Evolutionary conservation across 2,113 vertebrate species (phyloP).

Genomic region (Equus quagga): DNA sequence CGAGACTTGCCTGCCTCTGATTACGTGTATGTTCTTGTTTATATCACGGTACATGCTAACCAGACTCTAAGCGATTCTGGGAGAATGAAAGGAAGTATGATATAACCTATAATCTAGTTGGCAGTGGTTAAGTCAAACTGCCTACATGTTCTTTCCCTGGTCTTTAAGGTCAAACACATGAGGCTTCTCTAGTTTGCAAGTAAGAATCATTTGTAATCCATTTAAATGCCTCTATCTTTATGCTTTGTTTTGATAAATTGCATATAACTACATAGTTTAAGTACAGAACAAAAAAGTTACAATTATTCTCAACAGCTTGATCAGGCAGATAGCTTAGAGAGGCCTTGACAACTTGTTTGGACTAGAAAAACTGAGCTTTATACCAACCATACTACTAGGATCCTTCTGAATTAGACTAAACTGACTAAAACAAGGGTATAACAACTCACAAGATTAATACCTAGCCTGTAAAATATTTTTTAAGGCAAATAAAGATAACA

Average conservation of each 20-base stretch:
- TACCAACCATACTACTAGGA: not conserved
- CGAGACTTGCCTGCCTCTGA: not conserved
- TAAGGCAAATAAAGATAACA: constrained; percentile 33
- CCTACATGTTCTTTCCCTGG: not conserved
- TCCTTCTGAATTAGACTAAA: constrained; percentile 1
- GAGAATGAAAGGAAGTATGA: not conserved
- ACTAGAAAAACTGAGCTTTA: not conserved
- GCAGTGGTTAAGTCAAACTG: not conserved
- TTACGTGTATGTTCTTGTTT: not conserved
- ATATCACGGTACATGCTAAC: not conserved
- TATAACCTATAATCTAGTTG: not conserved
- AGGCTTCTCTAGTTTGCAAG: not conserved
- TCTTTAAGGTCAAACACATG: not conserved
- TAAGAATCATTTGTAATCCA: not conserved
- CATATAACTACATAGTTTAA: not conserved
- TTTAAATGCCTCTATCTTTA: constrained; percentile 45
- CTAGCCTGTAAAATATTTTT: not conserved
- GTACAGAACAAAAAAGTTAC: constrained; percentile 22
- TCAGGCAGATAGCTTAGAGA: not conserved
- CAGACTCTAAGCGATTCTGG: not conserved
- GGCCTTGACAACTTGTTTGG: not conserved
- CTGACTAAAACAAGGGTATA: not conserved
- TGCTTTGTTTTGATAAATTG: constrained; percentile 22
- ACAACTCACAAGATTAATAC: not conserved
- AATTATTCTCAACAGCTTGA: not conserved